Percentiles rank a stretch among this genome's conserved stretches.
phyloP scores from a whole-genome alignment of 1,140 invertebrate genomes.

The Lutraria rhynchaena region DNA sequence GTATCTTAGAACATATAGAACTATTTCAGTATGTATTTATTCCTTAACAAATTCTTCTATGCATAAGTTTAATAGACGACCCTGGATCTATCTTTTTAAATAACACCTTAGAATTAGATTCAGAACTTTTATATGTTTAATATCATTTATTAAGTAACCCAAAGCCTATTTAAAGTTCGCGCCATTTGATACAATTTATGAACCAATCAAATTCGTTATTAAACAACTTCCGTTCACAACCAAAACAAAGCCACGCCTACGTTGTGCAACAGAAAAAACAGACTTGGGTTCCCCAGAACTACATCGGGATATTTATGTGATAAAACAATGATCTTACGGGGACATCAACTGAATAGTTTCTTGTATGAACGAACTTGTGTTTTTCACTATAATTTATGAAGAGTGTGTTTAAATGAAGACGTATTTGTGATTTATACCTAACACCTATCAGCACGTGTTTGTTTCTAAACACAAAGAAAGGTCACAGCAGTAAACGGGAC shows the following conservation, averaged over 20 bases:
- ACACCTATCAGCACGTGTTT: slow-evolving; percentile 33
- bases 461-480: slow-evolving; percentile 59
- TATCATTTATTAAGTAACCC: too few relatives aligned
- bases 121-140: too few relatives aligned
- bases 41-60: too few relatives aligned
- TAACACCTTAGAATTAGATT: too few relatives aligned
- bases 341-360: neutral
- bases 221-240: slow-evolving; percentile 44
- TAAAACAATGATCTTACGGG: neutral
- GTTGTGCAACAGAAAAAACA: slow-evolving; percentile 55
- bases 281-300: neutral
- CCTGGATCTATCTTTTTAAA: too few relatives aligned
- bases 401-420: neutral
- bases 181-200: neutral
- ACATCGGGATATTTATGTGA: neutral
- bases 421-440: neutral
- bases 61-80: too few relatives aligned
- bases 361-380: neutral
- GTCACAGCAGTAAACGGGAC: slow-evolving; percentile 14
- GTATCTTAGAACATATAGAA: too few relatives aligned
- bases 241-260: slow-evolving; percentile 55
- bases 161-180: slow-evolving; percentile 1
- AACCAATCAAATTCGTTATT: neutral
- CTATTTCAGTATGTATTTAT: too few relatives aligned
- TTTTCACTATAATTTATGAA: neutral